Evolutionary conservation across 2,888 invertebrate species (phyloP), one percentile per base, ranked within the genome.

Genomic region (Spodoptera littoralis): DNA sequence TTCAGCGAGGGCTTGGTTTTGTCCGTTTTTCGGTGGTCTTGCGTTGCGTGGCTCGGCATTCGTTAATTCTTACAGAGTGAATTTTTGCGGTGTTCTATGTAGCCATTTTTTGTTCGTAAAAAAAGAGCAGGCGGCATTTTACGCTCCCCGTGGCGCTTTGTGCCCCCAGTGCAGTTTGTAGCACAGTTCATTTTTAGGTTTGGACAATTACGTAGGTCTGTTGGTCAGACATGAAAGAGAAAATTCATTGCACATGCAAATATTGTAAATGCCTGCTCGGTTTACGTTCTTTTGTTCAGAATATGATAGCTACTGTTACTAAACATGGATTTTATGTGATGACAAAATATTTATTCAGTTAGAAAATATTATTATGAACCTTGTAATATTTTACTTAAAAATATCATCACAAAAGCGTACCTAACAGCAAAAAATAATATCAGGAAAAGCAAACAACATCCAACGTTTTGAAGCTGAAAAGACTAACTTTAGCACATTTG

Each of bases 31-130:
- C 41, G 56, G 58, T 30, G 27, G 48, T 42, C n/a, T 64, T 45
- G 11, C 53, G 53, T 66, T 55, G 64, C 71, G 61, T 60, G 70
- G 67, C 65, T 11, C 36, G 60, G 73, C 57, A 62, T 81, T 76
- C 65, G 79, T 79, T 79, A 77, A 73, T 79, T 74, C 74, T 66
- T 65, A 69, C 67, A 64, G 64, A 75, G 76, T 74, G 74, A 80
- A 69, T 79, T 80, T 79, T 79, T 69, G 77, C 77, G 76, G 81
- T 74, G 60, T 65, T 73, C 70, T 50, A 52, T 65, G 66, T 46
- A 65, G 48, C 57, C 66, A 69, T 64, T 68, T 76, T 81, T 80
- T 76, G 50, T 22, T 54, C 30, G 22, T 55, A 64, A 48, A 79
- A 79, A 79, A 79, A 78, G 48, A 66, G 42, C 51, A 62, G 53